phyloP scores from a whole-genome alignment of 2,888 invertebrate genomes.

The Leptinotarsa juncta region DNA sequence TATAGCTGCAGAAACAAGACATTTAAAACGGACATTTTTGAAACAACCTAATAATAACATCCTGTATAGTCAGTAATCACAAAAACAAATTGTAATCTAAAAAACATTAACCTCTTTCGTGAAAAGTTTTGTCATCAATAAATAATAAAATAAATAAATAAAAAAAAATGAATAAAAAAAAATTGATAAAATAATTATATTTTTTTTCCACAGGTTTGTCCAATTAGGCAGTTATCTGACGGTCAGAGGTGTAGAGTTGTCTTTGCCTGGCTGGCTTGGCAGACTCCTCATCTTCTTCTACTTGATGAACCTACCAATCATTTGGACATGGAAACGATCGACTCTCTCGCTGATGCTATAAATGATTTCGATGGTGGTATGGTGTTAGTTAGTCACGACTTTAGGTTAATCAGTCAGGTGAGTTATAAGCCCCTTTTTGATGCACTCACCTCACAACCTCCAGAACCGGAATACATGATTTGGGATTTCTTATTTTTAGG shows the following conservation, averaged over 20 bases:
- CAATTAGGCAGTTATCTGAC: constrained; percentile 94
- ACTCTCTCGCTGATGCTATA: constrained; percentile 96
- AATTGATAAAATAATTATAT: too few species aligned
- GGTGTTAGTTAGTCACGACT: constrained; percentile 99
- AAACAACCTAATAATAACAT: too few species aligned
- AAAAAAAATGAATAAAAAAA: too few species aligned
- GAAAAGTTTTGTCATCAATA: too few species aligned
- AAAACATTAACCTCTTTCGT: too few species aligned
- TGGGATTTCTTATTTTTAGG: constrained; percentile 70
- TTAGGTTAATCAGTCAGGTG: constrained; percentile 98
- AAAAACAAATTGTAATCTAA: too few species aligned
- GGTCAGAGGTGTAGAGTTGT: constrained; percentile 98
- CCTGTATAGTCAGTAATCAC: too few species aligned
- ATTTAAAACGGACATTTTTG: too few species aligned
- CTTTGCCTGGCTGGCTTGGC: constrained; percentile 98
- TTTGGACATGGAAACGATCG: constrained; percentile 98
- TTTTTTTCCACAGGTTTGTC: constrained; percentile 77
- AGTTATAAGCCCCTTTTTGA: constrained; percentile 28
- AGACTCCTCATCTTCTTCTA: constrained; percentile 92
- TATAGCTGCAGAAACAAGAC: too few species aligned
- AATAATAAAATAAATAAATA: too few species aligned
- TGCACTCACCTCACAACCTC: too few species aligned
- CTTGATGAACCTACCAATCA: constrained; percentile 92
- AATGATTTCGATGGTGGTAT: constrained; percentile 98
- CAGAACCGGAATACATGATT: too few species aligned